Evolutionary conservation across 2,888 invertebrate species (phyloP).

Genomic region (Meteorus cinctellus): DNA sequence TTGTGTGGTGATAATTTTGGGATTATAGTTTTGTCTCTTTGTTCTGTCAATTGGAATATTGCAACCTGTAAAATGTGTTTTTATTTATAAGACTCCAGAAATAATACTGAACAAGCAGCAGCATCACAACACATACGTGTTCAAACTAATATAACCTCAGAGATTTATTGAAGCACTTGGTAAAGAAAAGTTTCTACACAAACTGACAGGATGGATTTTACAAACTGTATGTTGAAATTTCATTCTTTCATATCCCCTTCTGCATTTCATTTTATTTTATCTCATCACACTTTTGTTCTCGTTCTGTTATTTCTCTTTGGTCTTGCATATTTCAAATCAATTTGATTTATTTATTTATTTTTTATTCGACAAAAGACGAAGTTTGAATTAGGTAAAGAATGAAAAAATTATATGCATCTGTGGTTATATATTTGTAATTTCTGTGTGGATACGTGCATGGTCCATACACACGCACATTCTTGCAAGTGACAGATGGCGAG

Average conservation of each 20-base stretch:
- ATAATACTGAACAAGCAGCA: not conserved
- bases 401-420: not conserved
- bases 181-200: not conserved
- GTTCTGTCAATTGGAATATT: slow-evolving; percentile 1
- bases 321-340: not conserved
- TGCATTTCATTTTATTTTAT: not conserved
- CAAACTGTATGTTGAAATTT: not conserved
- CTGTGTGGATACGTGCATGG: not conserved
- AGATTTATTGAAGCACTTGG: not conserved
- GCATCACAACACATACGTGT: too few species aligned
- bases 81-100: slow-evolving; percentile 5
- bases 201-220: not conserved
- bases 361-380: slow-evolving; percentile 25
- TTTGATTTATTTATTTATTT: slow-evolving; percentile 9
- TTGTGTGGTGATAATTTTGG: too few species aligned
- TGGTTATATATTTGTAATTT: not conserved
- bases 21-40: not conserved
- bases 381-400: not conserved
- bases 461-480: slow-evolving; percentile 26
- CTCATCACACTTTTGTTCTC: not conserved
- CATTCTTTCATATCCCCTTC: too few species aligned
- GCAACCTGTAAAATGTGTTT: not conserved
- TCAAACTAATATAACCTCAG: not conserved
- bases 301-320: not conserved
- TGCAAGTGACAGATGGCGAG: slow-evolving; percentile 50